A percentile compares a stretch with the other conserved stretches of the same genome.
phyloP scores from a whole-genome alignment of 30 jellyfish, hydroid and myxozoan species.

The Turritopsis dohrnii region DNA sequence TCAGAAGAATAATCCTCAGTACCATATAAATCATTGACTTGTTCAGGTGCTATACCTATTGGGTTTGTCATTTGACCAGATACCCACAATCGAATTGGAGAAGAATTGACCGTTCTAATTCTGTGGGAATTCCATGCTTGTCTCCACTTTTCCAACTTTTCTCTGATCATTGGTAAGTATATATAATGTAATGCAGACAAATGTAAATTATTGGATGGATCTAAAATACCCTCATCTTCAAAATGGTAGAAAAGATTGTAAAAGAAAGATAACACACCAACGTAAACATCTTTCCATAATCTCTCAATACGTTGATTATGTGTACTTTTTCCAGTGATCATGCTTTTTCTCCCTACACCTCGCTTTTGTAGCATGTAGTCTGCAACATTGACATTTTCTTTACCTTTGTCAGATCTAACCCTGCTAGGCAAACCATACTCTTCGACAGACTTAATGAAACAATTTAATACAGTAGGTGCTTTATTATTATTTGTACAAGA shows the following conservation, averaged over 20 bases:
- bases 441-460: conserved; percentile 18
- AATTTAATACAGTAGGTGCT: conserved; percentile 14
- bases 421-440: conserved; percentile 41
- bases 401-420: conserved; percentile 40
- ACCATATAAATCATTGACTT: no score
- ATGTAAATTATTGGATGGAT: conserved; percentile 31
- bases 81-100: conserved; percentile 33
- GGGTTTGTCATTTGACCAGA: conserved; percentile 48
- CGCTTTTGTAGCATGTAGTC: conserved; percentile 27
- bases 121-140: conserved; percentile 32
- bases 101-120: conserved; percentile 27
- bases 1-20: no score
- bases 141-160: conserved; percentile 5
- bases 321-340: no score
- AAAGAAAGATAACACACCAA: conserved; percentile 25
- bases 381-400: conserved; percentile 38
- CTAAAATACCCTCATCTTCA: conserved; percentile 36
- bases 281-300: conserved; percentile 31
- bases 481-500: no score
- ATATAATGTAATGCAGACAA: no score
- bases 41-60: no score
- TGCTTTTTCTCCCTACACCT: conserved; percentile 37
- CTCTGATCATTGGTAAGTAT: conserved; percentile 25
- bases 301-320: conserved; percentile 50
- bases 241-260: conserved; percentile 20